Evolutionary conservation across 2,113 vertebrate species (phyloP).

Genomic region (Todiramphus chloris): DNA sequence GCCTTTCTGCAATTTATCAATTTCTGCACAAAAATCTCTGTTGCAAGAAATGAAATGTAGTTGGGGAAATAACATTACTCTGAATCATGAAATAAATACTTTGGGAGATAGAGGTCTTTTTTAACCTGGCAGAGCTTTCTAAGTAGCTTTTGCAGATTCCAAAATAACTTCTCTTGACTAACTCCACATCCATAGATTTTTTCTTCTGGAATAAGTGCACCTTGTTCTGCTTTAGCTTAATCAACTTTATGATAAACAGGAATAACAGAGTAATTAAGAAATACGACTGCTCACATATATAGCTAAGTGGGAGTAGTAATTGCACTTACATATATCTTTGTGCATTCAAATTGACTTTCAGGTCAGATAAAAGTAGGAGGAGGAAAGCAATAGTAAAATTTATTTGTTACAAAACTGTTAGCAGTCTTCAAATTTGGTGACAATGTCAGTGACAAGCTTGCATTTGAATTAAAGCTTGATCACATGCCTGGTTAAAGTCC

Average conservation of each 20-base stretch:
- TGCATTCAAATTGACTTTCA: neutral
- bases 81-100: neutral
- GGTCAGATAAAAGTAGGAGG: neutral
- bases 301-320: neutral
- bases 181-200: neutral
- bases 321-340: neutral
- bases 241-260: neutral
- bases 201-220: neutral
- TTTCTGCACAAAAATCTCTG: neutral
- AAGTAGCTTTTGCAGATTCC: neutral
- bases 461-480: neutral
- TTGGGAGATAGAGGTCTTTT: neutral
- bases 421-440: neutral
- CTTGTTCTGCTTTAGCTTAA: neutral
- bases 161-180: constrained; percentile 13
- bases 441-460: neutral
- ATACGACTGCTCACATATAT: neutral
- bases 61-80: neutral
- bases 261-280: neutral
- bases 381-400: neutral
- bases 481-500: neutral
- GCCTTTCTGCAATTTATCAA: neutral
- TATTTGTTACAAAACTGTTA: neutral
- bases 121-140: neutral
- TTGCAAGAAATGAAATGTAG: neutral